phyloP scores from a whole-genome alignment of 2,113 vertebrate genomes.

The Amblyopsis rosae region DNA sequence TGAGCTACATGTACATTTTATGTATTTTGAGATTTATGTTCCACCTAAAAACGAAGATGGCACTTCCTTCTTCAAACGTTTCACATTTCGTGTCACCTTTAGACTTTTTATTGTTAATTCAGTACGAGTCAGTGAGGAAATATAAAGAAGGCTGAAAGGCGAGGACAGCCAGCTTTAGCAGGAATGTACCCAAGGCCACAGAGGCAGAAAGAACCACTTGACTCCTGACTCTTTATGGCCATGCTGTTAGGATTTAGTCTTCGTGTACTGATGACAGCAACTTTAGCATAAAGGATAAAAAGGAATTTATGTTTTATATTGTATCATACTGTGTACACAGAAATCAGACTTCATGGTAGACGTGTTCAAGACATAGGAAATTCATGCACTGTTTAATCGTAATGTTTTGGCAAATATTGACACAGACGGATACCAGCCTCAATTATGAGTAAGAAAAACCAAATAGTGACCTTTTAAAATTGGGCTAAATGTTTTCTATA shows the following conservation, averaged over 20 bases:
- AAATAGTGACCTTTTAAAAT: constrained; percentile 49
- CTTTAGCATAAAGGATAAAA: constrained; percentile 14
- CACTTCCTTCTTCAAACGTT: neutral
- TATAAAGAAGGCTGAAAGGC: too few relatives aligned
- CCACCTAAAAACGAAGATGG: neutral
- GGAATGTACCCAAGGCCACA: too few relatives aligned
- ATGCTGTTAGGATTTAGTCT: constrained; percentile 19
- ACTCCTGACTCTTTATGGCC: too few relatives aligned
- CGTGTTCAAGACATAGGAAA: too few relatives aligned
- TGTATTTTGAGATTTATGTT: constrained; percentile 19
- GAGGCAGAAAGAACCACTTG: too few relatives aligned
- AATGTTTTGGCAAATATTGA: neutral
- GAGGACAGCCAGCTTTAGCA: too few relatives aligned
- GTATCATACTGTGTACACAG: too few relatives aligned
- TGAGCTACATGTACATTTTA: constrained; percentile 22
- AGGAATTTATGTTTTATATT: neutral
- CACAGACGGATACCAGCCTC: constrained; percentile 1
- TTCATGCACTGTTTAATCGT: too few relatives aligned
- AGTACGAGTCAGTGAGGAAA: too few relatives aligned
- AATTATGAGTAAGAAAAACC: constrained; percentile 13
- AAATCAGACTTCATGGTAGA: too few relatives aligned
- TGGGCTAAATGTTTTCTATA: constrained; percentile 32
- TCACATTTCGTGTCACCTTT: too few relatives aligned
- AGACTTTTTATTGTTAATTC: too few relatives aligned
- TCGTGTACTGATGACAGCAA: constrained; percentile 15